Conservation (phyloP, 1,140 invertebrate species). For the Delia radicum region DNA sequence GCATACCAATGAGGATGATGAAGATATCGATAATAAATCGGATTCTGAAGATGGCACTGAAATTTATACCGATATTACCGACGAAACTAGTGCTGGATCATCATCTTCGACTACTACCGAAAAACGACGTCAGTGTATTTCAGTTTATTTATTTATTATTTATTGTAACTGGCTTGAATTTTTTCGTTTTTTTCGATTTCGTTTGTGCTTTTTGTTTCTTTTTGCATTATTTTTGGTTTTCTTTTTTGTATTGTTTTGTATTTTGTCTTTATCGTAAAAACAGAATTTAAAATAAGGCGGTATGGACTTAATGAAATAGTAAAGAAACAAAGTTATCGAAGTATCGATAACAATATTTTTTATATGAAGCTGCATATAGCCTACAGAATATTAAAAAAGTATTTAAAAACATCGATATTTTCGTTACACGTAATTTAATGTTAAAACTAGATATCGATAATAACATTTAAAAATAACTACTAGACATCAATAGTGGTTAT, state of each 20-base stretch:
- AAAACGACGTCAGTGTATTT: constrained; percentile 31
- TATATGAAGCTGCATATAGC: too few relatives aligned
- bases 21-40: background rate
- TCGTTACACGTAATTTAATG: too few relatives aligned
- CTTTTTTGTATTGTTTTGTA: background rate
- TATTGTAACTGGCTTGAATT: background rate
- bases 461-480: too few relatives aligned
- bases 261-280: background rate
- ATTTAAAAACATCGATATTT: too few relatives aligned
- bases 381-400: too few relatives aligned
- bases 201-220: background rate
- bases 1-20: constrained; percentile 27
- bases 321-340: too few relatives aligned
- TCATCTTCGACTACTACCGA: background rate
- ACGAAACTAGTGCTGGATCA: background rate
- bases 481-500: too few relatives aligned
- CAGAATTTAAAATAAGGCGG: too few relatives aligned
- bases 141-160: constrained; percentile 25
- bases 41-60: constrained; percentile 1
- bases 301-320: too few relatives aligned
- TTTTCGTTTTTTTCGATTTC: background rate
- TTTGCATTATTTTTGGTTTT: background rate
- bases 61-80: constrained; percentile 25
- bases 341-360: too few relatives aligned
- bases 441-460: too few relatives aligned